Base-by-base conservation (phyloP, 2,797 vertebrate genomes). In the Ctenopoma kingsleyae region DNA sequence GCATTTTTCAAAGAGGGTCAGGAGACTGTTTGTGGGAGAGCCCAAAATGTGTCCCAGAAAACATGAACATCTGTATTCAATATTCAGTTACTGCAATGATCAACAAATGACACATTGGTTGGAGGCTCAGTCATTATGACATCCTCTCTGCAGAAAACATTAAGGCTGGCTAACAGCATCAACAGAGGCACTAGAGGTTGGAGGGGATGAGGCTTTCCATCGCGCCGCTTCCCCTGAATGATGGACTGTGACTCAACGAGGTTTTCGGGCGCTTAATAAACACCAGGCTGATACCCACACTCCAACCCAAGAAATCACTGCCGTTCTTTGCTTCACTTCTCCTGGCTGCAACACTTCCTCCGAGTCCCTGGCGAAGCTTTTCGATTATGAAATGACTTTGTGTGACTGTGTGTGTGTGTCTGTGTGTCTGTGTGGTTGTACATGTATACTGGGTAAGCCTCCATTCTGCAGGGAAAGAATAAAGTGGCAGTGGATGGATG, bases 161-260 rank as follows among this genome's bases (percentile, higher is more conserved):
- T 89, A 85, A 84, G 70, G 56, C 73, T 47, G 79, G 63, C 79
- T 87, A 83, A 92, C 90, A 81, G 81, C 80, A 86, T 88, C 81
- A 82, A 81, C 81, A 82, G 76, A 81, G 52, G 80, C 87, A 82
- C 87, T 83, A 87, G 80, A 78, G 59, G 67, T 72, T 76, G 65
- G 69, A 72, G 50, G 50, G 70, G 68, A 78, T 57, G 67, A 57
- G 56, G 58, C 70, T 74, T 76, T 88, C 70, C 73, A 84, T 86
- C 82, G 74, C 11, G 15, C 41, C 5, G 23, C 51, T 54, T 48
- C 55, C 43, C 23, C 46, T 35, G 52, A 77, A 74, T 80, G 74
- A 87, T 81, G 22, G 56, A 77, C 67, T 66, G 49, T 2, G 3
- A 64, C 73, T 25, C 38, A 8, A 50, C 58, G 16, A 76, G 54